Conservation (phyloP, 2,113 vertebrate genomes). For the Embiotoca jacksoni region DNA sequence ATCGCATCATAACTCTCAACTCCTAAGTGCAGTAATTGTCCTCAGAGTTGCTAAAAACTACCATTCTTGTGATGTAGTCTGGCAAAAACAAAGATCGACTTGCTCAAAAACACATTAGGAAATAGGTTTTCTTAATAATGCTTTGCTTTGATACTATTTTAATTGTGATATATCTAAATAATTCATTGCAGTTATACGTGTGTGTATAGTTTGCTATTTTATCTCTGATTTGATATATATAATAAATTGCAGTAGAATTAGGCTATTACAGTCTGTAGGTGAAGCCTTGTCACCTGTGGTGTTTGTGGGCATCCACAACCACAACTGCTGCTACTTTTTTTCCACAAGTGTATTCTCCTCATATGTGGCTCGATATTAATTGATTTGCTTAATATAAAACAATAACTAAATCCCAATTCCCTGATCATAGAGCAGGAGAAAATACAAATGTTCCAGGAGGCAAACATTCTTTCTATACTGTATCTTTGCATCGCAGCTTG, state of each 20-base stretch:
- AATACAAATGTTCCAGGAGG: conserved; percentile 45
- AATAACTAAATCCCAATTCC: conserved; percentile 48
- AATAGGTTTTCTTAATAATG: too few relatives aligned
- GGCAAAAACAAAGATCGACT: too few relatives aligned
- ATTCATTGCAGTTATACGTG: too few relatives aligned
- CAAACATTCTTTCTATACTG: conserved; percentile 8
- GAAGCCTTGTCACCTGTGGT: neutral
- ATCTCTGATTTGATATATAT: neutral
- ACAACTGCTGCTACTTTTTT: neutral
- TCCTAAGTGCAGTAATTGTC: too few relatives aligned
- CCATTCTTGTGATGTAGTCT: too few relatives aligned
- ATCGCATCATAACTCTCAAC: too few relatives aligned
- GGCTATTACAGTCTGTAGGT: neutral
- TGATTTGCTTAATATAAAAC: conserved; percentile 46
- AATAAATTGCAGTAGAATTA: neutral
- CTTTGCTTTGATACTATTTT: too few relatives aligned
- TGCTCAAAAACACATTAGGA: too few relatives aligned
- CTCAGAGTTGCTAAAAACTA: too few relatives aligned
- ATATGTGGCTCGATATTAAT: conserved; percentile 22
- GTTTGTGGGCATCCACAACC: neutral
- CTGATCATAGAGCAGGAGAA: conserved; percentile 38
- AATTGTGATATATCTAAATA: too few relatives aligned
- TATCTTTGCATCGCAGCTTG: conserved; percentile 32
- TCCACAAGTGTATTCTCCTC: conserved; percentile 25
- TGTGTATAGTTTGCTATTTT: too few relatives aligned